phyloP scores from a whole-genome alignment of 2,888 invertebrate genomes.

The Physocephala rufipes region DNA sequence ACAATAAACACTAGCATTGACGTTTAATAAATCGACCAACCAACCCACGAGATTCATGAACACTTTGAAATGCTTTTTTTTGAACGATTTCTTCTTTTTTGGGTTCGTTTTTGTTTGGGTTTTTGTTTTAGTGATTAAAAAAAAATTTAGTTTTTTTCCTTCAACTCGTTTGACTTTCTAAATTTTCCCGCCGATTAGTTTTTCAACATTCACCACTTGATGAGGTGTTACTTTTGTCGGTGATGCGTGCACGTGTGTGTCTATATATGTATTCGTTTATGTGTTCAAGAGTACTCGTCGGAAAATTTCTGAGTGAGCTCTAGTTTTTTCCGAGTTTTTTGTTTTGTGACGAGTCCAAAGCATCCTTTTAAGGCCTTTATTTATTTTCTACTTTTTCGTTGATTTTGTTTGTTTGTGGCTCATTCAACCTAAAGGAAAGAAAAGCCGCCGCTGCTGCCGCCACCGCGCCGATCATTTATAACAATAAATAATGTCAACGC shows the following conservation, averaged over 20 bases:
- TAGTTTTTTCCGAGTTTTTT: too few relatives aligned
- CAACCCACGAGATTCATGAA: conserved; percentile 26
- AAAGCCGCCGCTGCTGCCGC: too few relatives aligned
- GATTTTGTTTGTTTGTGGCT: background rate
- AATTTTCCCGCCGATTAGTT: conserved; percentile 31
- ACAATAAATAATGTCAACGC: conserved; percentile 37
- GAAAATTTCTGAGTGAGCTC: conserved; percentile 16
- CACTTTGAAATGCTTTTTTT: conserved; percentile 1
- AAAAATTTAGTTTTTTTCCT: conserved; percentile 27
- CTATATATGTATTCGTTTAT: too few relatives aligned
- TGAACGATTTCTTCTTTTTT: conserved; percentile 2
- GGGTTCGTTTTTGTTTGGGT: conserved; percentile 24
- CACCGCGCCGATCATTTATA: conserved; percentile 30
- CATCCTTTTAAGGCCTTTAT: conserved; percentile 33
- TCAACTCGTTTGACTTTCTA: conserved; percentile 36
- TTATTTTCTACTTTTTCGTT: background rate
- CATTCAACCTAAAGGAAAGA: background rate
- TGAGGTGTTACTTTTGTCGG: background rate
- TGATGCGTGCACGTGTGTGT: background rate
- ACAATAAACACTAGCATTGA: too few relatives aligned
- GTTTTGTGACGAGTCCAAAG: background rate
- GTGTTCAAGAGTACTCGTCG: too few relatives aligned
- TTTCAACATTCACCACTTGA: conserved; percentile 27
- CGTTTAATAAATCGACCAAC: background rate
- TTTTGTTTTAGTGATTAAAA: too few relatives aligned